Evolutionary conservation across 2,888 invertebrate species (phyloP), one percentile per base, ranked within the genome.

Genomic region (Thymelicus acteon): DNA sequence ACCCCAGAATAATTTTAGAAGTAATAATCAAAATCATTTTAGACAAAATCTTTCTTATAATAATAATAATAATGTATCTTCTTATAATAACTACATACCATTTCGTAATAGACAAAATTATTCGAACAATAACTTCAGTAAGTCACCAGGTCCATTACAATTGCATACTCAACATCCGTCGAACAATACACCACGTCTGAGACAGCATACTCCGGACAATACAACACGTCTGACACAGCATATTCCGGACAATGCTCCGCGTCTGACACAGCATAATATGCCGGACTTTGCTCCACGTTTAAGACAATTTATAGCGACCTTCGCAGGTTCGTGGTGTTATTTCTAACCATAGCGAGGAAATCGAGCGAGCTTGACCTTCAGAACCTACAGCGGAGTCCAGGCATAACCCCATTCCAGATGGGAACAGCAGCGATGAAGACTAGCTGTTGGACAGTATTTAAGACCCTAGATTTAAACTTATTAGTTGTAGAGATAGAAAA

Each of bases 401-500:
- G 64, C n/a, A 64, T 54, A 52, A 15, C 44, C 44, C 60, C 60
- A 12, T 15, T 61, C 40, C 44, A 12, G 60, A 44, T 63, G 37
- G 72, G 70, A 19, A 62, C 64, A 72, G 75, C 75, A 63, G 71
- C 57, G 72, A 74, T 60, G 70, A 72, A 44, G 72, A 73, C 49
- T 70, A 73, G 65, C 24, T 61, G 40, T 19, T 74, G 74, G 74
- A 74, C 65, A 49, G 65, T 75, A 19, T 69, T 72, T 67, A 73
- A 71, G 54, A 64, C 54, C 0, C 62, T 72, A 72, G 74, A 74
- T 61, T 69, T 73, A 67, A 48, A 49, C n/a, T 31, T n/a, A 62
- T 49, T 62, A 49, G 48, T 13, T 5, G 10, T 49, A 62, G 62
- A 62, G 13, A n/a, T 62, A 62, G 62, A 62, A 37, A 37, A 37